Evolutionary conservation across 1,140 invertebrate species (phyloP).

Genomic region (Drosophila azteca): DNA sequence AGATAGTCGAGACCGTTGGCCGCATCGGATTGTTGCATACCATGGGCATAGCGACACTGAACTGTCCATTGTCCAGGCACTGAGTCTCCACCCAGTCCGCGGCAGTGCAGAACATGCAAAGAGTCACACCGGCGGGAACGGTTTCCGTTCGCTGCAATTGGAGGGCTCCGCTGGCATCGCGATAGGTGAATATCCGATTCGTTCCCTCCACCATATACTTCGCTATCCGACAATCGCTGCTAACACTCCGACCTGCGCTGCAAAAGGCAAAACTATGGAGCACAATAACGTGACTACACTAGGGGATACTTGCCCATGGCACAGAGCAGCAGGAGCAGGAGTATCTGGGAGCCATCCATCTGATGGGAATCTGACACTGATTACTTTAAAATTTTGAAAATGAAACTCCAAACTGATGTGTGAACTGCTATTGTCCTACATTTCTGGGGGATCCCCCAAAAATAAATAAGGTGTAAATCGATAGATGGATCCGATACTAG

Average conservation of each 20-base stretch:
- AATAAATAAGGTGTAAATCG: neutral
- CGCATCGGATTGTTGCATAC: constrained; percentile 42
- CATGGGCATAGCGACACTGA: constrained; percentile 40
- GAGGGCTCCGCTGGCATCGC: constrained; percentile 33
- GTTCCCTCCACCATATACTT: constrained; percentile 39
- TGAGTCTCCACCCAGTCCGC: constrained; percentile 32
- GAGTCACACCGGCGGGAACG: constrained; percentile 41
- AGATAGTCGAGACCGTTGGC: neutral
- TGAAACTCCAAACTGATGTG: neutral
- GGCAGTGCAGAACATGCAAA: constrained; percentile 42
- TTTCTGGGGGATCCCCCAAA: neutral
- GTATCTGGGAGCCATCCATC: constrained; percentile 9
- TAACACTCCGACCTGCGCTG: constrained; percentile 2
- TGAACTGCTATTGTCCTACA: no score
- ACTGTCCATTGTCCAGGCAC: constrained; percentile 43
- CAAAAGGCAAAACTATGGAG: no score
- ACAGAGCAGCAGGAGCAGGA: neutral
- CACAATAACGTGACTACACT: neutral
- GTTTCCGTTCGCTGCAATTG: constrained; percentile 51
- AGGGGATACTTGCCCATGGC: constrained; percentile 7
- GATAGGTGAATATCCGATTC: constrained; percentile 57
- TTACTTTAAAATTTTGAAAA: constrained; percentile 12
- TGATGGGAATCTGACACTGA: no score
- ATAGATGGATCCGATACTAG: no score
- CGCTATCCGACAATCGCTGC: constrained; percentile 28